Conservation (phyloP, 2,113 vertebrate genomes). For the Chrysochloris asiatica region DNA sequence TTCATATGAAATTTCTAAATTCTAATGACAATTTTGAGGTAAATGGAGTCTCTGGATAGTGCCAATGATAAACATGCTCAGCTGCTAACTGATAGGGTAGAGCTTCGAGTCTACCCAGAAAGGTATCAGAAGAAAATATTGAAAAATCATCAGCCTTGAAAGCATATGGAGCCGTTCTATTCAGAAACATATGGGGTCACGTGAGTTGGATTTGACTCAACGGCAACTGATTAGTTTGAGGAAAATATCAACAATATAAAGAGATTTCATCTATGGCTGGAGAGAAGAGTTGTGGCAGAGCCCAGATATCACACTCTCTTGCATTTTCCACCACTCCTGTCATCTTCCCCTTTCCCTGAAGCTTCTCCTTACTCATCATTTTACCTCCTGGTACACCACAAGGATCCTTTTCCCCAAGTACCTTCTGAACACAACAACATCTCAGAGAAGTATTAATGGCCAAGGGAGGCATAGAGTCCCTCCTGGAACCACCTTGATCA, state of each 20-base stretch:
- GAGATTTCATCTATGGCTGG: background rate
- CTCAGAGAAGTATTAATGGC: background rate
- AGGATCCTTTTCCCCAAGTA: background rate
- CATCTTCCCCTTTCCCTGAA: background rate
- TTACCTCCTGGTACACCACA: background rate
- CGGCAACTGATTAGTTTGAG: background rate
- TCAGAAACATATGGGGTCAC: background rate
- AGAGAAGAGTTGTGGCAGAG: accelerated
- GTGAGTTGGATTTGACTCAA: background rate
- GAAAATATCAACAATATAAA: background rate
- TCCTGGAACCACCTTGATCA: background rate
- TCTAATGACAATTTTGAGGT: background rate
- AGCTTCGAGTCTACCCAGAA: background rate
- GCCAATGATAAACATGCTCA: no score
- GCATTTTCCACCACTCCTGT: accelerated
- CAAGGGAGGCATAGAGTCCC: background rate
- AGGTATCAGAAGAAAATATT: background rate
- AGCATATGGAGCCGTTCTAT: background rate
- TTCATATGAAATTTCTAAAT: no score
- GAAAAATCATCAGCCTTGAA: background rate
- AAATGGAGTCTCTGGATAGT: background rate
- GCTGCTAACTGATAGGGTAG: no score
- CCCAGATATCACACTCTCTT: background rate
- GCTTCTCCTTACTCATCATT: background rate
- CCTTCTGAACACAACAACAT: background rate